phyloP scores from a whole-genome alignment of 2,888 invertebrate genomes.

The Aspidapion aeneum region DNA sequence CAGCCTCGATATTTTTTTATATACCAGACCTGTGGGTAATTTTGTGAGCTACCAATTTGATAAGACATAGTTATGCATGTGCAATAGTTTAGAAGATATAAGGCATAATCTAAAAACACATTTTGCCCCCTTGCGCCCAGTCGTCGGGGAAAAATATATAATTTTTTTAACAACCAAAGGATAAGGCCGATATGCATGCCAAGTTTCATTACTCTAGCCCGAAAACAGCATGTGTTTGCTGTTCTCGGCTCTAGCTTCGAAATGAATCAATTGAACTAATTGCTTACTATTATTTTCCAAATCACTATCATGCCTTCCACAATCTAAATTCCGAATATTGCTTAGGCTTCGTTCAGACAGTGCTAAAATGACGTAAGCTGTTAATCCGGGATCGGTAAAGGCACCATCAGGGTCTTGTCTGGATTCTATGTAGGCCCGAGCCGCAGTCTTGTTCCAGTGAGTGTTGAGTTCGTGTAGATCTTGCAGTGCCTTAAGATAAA shows the following conservation, averaged over 20 bases:
- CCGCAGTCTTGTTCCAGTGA: constrained; percentile 76
- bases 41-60: no score
- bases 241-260: no score
- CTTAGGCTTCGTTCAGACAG: constrained; percentile 70
- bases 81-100: no score
- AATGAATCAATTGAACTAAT: no score
- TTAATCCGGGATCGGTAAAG: constrained; percentile 72
- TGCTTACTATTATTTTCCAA: constrained; percentile 51
- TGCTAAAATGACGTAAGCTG: constrained; percentile 78
- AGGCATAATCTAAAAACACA: no score
- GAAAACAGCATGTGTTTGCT: no score
- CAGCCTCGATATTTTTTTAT: no score
- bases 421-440: constrained; percentile 69
- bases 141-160: neutral
- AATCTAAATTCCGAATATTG: constrained; percentile 57
- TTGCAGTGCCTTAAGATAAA: constrained; percentile 61
- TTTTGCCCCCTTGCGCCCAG: no score
- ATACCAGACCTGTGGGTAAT: no score
- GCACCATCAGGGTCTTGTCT: constrained; percentile 76
- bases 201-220: no score
- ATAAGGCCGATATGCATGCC: no score
- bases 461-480: constrained; percentile 67
- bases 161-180: neutral
- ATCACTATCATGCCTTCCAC: constrained; percentile 47
- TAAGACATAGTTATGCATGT: no score